These are phyloP conservation scores for Pachyrhynchus sulphureomaculatus DNA, from an alignment of 1,140 invertebrate species.

Conservation along the genomic window DNA sequence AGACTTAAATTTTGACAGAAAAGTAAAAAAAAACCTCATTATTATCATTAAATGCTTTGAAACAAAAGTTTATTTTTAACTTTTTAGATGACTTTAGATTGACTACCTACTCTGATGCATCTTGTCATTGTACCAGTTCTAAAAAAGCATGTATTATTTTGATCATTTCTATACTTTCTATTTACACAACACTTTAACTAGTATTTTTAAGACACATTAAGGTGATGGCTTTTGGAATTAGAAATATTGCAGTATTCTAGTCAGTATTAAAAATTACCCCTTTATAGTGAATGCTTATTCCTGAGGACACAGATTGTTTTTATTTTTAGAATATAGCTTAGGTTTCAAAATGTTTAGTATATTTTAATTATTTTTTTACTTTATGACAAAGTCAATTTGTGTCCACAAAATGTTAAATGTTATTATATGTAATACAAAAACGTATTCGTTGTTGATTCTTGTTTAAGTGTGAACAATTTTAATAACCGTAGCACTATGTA, in stretches of 20 bases:
- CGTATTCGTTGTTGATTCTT: slow-evolving; percentile 30
- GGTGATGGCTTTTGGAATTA: slow-evolving; percentile 1
- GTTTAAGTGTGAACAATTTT: slow-evolving; percentile 31
- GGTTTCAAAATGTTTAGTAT: not conserved
- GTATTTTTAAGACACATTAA: not conserved
- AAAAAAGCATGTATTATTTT: too few relatives aligned
- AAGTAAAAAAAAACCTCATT: too few relatives aligned
- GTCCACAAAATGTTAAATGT: slow-evolving; percentile 23
- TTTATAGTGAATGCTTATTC: slow-evolving; percentile 13
- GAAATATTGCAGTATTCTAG: slow-evolving; percentile 19
- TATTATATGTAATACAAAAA: slow-evolving; percentile 24
- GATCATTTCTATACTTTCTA: too few relatives aligned
- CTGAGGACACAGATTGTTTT: slow-evolving; percentile 5
- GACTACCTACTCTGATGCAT: too few relatives aligned
- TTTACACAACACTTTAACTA: too few relatives aligned
- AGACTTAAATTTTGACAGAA: too few relatives aligned
- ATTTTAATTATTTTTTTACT: not conserved
- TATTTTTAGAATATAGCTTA: not conserved
- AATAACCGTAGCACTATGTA: slow-evolving; percentile 27
- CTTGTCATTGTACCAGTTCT: too few relatives aligned
- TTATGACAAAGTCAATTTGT: slow-evolving; percentile 2
- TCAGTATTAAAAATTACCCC: slow-evolving; percentile 10
- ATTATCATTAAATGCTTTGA: too few relatives aligned
- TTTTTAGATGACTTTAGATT: too few relatives aligned
- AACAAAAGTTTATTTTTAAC: too few relatives aligned